phyloP scores from a whole-genome alignment of 2,797 vertebrate genomes.

The Tokudaia tokunoshimensis region DNA sequence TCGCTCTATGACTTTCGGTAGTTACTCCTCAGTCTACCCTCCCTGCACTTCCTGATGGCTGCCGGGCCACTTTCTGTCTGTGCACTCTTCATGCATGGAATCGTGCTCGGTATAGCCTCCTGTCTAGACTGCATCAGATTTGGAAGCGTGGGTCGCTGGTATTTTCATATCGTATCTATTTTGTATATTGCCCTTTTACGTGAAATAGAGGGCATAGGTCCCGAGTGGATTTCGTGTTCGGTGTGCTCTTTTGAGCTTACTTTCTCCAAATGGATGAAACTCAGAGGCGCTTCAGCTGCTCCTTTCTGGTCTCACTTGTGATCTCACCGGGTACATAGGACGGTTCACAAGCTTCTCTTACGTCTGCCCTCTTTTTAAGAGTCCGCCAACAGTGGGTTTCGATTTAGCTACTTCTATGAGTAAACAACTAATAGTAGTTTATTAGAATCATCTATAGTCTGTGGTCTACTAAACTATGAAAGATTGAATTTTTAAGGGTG shows the following conservation, averaged over 20 bases:
- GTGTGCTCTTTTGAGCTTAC: background rate
- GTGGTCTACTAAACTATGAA: background rate
- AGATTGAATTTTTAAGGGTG: conserved; percentile 40
- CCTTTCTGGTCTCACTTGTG: conserved; percentile 20
- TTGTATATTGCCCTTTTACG: background rate
- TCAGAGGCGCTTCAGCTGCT: background rate
- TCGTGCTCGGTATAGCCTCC: background rate
- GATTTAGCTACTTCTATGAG: conserved; percentile 56
- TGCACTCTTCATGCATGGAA: background rate
- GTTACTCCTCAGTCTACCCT: background rate
- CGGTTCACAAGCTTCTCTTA: conserved; percentile 19
- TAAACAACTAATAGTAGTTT: conserved; percentile 71
- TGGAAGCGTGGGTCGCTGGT: background rate
- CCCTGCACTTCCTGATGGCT: background rate
- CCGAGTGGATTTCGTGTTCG: background rate
- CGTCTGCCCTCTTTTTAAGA: conserved; percentile 32
- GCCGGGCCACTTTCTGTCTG: background rate
- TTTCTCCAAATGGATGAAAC: conserved; percentile 33
- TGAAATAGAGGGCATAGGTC: background rate
- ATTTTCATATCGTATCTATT: conserved; percentile 15
- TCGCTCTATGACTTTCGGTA: background rate
- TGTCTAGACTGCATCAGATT: background rate
- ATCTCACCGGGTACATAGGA: background rate
- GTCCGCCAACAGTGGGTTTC: conserved; percentile 75
- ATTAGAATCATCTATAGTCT: conserved; percentile 70